phyloP scores from a whole-genome alignment of 1,140 invertebrate species.

The Nixonia krombeini region DNA sequence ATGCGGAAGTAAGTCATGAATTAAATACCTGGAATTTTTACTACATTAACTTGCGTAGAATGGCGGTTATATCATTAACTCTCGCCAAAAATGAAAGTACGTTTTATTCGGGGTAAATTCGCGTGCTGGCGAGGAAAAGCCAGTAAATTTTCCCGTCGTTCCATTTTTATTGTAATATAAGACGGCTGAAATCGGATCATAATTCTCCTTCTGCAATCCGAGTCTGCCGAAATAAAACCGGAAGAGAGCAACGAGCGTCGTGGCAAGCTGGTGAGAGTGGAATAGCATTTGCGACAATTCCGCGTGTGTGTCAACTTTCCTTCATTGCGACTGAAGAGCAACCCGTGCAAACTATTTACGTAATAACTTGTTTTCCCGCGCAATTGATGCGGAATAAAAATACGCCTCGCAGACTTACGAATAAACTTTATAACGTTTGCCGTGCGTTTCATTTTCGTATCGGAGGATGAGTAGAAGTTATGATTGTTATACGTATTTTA shows the following conservation, averaged over 20 bases:
- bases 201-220: background rate
- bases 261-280: too few species aligned
- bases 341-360: too few species aligned
- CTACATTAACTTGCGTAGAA: background rate
- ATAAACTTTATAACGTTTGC: too few species aligned
- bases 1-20: background rate
- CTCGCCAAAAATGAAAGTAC: slow-evolving; percentile 1
- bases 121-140: background rate
- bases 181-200: slow-evolving; percentile 1
- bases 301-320: too few species aligned
- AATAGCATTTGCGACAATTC: too few species aligned
- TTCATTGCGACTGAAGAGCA: too few species aligned
- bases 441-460: too few species aligned
- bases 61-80: background rate
- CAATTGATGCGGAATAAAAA: too few species aligned
- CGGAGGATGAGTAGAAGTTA: too few species aligned
- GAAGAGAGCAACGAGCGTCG: background rate
- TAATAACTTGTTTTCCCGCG: too few species aligned
- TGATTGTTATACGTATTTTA: too few species aligned
- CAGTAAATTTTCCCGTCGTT: background rate
- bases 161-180: slow-evolving; percentile 1
- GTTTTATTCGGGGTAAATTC: background rate
- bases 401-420: too few species aligned
- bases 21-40: background rate
- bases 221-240: background rate